Conservation (phyloP, 1,140 invertebrate genomes). For the Globodera rostochiensis region DNA sequence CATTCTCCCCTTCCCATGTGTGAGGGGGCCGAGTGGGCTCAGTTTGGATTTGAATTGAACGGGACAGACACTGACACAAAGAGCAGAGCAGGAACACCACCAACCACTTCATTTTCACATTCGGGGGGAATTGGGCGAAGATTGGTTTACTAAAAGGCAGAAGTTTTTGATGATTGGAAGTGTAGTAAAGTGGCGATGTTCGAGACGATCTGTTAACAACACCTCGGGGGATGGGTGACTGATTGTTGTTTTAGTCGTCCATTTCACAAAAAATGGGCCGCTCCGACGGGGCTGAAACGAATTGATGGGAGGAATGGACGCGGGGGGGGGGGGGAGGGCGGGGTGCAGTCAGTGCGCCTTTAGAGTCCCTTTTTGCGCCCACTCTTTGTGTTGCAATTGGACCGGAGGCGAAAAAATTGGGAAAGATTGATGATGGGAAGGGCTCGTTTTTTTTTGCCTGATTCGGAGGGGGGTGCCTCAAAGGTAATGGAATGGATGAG, state of each 20-base stretch:
- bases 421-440: not conserved
- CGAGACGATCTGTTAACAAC: not conserved
- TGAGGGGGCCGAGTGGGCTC: too few relatives aligned
- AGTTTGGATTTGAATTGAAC: too few relatives aligned
- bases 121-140: too few relatives aligned
- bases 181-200: not conserved
- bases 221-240: not conserved
- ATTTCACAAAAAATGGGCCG: conserved; percentile 11
- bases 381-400: not conserved
- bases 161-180: not conserved
- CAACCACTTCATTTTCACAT: too few relatives aligned
- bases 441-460: not conserved
- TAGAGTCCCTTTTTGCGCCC: not conserved
- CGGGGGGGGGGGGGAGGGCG: too few relatives aligned
- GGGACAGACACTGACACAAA: too few relatives aligned
- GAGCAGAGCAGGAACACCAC: too few relatives aligned
- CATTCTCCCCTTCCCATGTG: too few relatives aligned
- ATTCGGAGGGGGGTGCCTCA: not conserved
- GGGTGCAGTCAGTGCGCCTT: not conserved
- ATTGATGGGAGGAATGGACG: not conserved
- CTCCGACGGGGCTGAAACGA: not conserved
- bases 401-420: not conserved
- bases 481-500: not conserved
- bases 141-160: too few relatives aligned
- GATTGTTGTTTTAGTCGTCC: conserved; percentile 12